Evolutionary conservation across 2,113 vertebrate species (phyloP), one percentile per base, ranked within the genome.

Genomic region (Acrocephalus arundinaceus): DNA sequence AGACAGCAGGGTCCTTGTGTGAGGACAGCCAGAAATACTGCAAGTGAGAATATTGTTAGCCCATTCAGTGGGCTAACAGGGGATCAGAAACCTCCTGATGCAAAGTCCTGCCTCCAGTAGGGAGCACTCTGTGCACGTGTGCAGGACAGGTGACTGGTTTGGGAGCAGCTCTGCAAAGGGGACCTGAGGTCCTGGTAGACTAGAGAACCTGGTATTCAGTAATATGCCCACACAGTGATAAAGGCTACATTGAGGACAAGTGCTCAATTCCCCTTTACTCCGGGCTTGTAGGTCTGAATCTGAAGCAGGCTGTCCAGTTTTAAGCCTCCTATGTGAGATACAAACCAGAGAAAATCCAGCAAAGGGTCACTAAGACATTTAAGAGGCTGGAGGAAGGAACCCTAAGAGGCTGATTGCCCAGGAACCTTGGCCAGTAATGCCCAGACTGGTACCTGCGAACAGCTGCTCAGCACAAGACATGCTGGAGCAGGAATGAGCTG

Each of bases 121-220:
- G 21, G 21, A 66, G 54, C 6, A 25, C 4, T 9, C 10, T 15
- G 3, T 13, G 16, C 11, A 21, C 1, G 1, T 33, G 4, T 12
- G 12, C 24, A 46, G 24, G 37, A 31, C 57, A 51, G 54, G 23
- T 76, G 31, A 27, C 15, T 61, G 70, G 2, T 25, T 72, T 72
- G 58, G 28, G 4, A 90, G 21, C 30, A 72, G 39, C 48, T 72
- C 58, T 62, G 52, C 52, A 48, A 71, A 58, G 72, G 8, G 7
- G 2, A 82, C 5, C 8, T 35, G 57, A 67, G 8, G 13, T 54
- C 43, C n/a, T 25, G 37, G 23, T 7, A 27, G 46, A 35, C 4
- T 17, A 25, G 9, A 6, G 33, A 82, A 30, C 15, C 18, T 58
- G 27, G 23, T 39, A 62, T 71, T 37, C 63, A 54, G 11, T 28